Evolutionary conservation across 2,113 vertebrate species (phyloP), one percentile per base, ranked within the genome.

Genomic region (Cinclus cinclus): DNA sequence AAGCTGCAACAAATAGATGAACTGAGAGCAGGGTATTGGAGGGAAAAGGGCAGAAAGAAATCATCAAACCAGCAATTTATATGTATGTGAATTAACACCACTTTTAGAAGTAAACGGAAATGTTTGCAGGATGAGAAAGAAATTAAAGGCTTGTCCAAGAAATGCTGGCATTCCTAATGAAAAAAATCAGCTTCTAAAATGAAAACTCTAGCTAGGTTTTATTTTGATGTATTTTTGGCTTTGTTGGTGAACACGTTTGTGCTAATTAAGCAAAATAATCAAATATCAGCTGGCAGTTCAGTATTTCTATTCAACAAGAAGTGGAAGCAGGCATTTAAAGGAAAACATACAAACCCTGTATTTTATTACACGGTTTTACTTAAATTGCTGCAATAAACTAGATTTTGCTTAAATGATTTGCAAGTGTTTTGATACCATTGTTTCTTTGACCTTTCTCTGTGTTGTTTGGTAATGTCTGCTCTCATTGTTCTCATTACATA

Each of bases 391-490:
- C 37, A 39, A 90, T 94, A 56, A 87, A 88, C 41, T 83, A 92
- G 37, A 91, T 96, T 93, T 97, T 95, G 82, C 92, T 89, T 75
- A 83, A 95, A 78, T 83, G 63, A 89, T 77, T 85, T 89, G 67
- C 52, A 89, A 95, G 83, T 96, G 91, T 95, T 95, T 97, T 94
- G 91, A 90, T 79, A 41, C 86, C 84, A 11, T 97, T 79, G 44
- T 97, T 97, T 96, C 89, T 97, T 90, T 94, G 94, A 95, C 90
- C 91, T 92, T 78, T 94, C 90, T 93, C 91, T 96, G 95, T 97
- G 97, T 97, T 90, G 89, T 97, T 97, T 94, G 92, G 88, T 97
- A 96, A 12, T 69, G 97, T 98, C 96, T 97, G 95, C 97, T 97
- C 81, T 97, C 97, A 95, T 95, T 95, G 97, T 97, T 97, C 93